These are phyloP conservation scores for Myoxocephalus aenaeus DNA, from an alignment of 2,797 vertebrate genomes.

Conservation along the genomic window DNA sequence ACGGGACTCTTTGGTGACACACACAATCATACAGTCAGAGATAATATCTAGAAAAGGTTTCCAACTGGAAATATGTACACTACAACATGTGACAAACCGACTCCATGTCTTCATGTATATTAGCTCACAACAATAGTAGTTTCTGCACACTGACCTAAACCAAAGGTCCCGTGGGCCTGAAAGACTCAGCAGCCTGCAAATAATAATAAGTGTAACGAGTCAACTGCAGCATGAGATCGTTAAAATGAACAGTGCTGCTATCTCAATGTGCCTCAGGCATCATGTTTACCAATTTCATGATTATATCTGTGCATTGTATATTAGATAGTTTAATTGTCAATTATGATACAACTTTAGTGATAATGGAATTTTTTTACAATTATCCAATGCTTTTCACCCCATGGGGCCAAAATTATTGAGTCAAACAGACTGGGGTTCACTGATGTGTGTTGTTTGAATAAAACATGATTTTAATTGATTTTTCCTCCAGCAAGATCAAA, in stretches of 20 bases:
- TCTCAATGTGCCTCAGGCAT: constrained; percentile 64
- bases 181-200: constrained; percentile 41
- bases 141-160: constrained; percentile 18
- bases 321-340: constrained; percentile 64
- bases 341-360: constrained; percentile 60
- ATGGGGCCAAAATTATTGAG: constrained; percentile 53
- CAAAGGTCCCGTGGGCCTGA: constrained; percentile 42
- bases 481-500: constrained; percentile 43
- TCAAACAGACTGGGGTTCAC: constrained; percentile 50
- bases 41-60: constrained; percentile 18
- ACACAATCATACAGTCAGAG: not conserved
- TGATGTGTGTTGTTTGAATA: constrained; percentile 53
- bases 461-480: constrained; percentile 62
- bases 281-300: constrained; percentile 66
- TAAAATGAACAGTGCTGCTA: constrained; percentile 59
- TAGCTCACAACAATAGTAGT: constrained; percentile 8
- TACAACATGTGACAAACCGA: constrained; percentile 32
- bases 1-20: constrained; percentile 13
- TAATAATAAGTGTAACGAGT: constrained; percentile 51
- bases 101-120: constrained; percentile 16
- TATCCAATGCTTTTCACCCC: constrained; percentile 46
- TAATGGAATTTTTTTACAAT: constrained; percentile 70
- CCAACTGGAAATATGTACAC: constrained; percentile 29
- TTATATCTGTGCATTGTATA: constrained; percentile 52
- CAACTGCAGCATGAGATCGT: constrained; percentile 69